Base-by-base conservation (phyloP, 1,140 invertebrate genomes). In the Oscheius sp. region DNA sequence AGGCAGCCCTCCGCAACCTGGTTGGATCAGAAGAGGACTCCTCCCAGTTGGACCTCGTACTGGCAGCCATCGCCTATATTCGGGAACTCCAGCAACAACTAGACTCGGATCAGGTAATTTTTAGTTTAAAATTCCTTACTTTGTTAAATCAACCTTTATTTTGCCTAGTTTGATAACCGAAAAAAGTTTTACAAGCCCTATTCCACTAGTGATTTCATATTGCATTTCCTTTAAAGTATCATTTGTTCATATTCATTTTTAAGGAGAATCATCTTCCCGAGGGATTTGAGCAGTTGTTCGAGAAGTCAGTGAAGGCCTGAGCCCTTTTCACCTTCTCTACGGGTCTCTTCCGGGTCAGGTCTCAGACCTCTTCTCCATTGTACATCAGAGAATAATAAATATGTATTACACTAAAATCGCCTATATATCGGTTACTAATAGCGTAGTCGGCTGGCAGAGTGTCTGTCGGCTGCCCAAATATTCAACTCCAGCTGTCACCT, bases 401-500 rank as follows among this genome's bases (percentile, higher is more conserved):
- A 4, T 55, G 7, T 23, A 20, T 55, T 23, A 7, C 49, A 55
- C 4, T 7, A 55, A 26, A 55, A 55, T 55, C 15, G 28, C 15
- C 49, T 55, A 55, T 55, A 13, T 23, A 7, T 23, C 7, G 4
- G 15, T 26, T 55, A 55, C 7, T 55, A 10, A 42, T n/a, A 10
- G 38, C n/a, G n/a, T 42, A 10, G n/a, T 42, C n/a, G 38, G 38
- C 38, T 42, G 38, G 38, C 38, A 10, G 10, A 42, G n/a, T n/a
- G n/a, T n/a, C n/a, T n/a, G n/a, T n/a, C n/a, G n/a, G n/a, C n/a
- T n/a, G n/a, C n/a, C n/a, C n/a, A n/a, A 20, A 15, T 23, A 55
- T 42, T 42, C 38, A n/a, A n/a, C 7, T 55, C 49, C 49, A 55
- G 49, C 49, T 55, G 49, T 55, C 49, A 7, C n/a, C n/a, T n/a